Evolutionary conservation across 2,113 vertebrate species (phyloP).

Genomic region (Lepisosteus osseus): DNA sequence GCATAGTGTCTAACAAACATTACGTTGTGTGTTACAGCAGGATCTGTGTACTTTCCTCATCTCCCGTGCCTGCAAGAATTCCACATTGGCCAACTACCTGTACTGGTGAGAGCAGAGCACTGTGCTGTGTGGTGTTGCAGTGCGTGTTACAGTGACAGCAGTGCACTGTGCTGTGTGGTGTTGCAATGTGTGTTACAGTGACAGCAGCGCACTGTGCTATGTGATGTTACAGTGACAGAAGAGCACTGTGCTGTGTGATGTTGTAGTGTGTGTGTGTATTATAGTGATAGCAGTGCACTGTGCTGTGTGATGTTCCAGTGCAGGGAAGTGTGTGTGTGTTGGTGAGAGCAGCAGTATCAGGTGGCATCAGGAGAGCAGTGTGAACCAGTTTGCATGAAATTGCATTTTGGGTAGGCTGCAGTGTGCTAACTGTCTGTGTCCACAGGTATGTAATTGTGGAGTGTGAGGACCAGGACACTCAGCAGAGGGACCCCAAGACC

Average conservation of each 20-base stretch:
- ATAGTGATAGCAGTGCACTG: no score
- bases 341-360: background rate
- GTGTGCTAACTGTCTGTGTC: background rate
- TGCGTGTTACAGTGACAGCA: no score
- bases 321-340: background rate
- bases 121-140: no score
- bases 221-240: background rate
- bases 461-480: constrained; percentile 95
- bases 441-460: constrained; percentile 96
- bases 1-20: no score
- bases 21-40: constrained; percentile 67
- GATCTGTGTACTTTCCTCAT: constrained; percentile 97
- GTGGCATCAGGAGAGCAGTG: background rate
- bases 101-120: constrained; percentile 80
- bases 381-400: background rate
- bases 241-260: background rate
- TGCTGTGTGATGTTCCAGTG: no score
- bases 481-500: constrained; percentile 93
- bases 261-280: background rate
- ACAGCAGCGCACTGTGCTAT: background rate
- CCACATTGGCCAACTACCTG: constrained; percentile 92
- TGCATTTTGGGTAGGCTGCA: background rate
- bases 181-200: no score
- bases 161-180: no score
- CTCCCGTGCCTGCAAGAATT: constrained; percentile 96